phyloP scores from a whole-genome alignment of 2,113 vertebrate genomes.

The Sardina pilchardus region DNA sequence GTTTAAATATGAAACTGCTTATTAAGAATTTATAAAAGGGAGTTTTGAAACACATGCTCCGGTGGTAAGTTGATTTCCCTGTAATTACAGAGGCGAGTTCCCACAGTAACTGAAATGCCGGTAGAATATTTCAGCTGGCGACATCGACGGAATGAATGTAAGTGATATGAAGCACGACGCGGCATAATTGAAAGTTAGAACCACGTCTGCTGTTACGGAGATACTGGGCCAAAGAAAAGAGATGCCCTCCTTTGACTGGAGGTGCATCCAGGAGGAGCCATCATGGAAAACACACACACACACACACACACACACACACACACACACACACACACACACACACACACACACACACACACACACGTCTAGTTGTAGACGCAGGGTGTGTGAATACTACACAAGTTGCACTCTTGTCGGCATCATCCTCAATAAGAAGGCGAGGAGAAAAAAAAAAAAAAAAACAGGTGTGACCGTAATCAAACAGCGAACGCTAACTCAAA shows the following conservation, averaged over 20 bases:
- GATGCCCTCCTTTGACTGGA: neutral
- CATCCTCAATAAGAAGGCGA: neutral
- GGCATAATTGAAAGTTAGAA: slow-evolving; percentile 19
- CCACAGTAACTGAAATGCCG: slow-evolving; percentile 52
- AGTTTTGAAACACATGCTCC: slow-evolving; percentile 73
- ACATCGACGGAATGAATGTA: slow-evolving; percentile 22
- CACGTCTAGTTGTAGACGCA: neutral
- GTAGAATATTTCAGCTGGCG: slow-evolving; percentile 81
- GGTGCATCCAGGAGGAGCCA: neutral
- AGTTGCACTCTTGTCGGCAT: neutral
- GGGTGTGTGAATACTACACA: neutral
- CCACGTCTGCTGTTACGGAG: neutral
- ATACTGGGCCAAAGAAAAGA: neutral
- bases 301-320: too few species aligned
- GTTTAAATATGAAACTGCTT: slow-evolving; percentile 83
- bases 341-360: too few species aligned
- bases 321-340: too few species aligned
- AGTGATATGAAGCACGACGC: slow-evolving; percentile 37
- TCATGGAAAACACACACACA: neutral
- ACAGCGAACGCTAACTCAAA: slow-evolving; percentile 29
- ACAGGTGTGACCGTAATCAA: slow-evolving; percentile 25
- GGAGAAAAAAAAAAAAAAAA: slow-evolving; percentile 17
- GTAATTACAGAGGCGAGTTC: slow-evolving; percentile 81
- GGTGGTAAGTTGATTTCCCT: slow-evolving; percentile 78
- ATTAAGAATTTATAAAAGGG: slow-evolving; percentile 88